Conservation (phyloP, 2,888 invertebrate genomes). For the Andricus quercusramuli region DNA sequence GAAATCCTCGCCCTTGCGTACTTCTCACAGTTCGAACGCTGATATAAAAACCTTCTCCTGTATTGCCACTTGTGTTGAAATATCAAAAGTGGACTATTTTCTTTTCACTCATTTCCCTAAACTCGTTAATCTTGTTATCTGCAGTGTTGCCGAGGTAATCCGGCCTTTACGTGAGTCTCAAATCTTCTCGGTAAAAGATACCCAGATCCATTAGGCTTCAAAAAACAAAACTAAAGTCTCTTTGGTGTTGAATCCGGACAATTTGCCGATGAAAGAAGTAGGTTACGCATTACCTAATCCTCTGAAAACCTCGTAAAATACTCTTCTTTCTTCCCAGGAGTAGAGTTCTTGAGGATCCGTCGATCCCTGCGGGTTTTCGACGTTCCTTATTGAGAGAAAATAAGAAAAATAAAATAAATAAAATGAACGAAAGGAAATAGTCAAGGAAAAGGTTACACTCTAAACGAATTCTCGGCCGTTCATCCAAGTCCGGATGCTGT, state of each 20-base stretch:
- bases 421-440: background rate
- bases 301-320: constrained; percentile 2
- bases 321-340: background rate
- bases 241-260: too few species aligned
- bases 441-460: background rate
- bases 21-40: constrained; percentile 31
- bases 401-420: background rate
- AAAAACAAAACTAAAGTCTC: background rate
- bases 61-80: constrained; percentile 14
- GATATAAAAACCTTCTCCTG: constrained; percentile 15
- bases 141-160: background rate
- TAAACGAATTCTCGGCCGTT: background rate
- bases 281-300: constrained; percentile 25
- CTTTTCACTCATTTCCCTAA: background rate
- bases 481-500: background rate
- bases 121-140: constrained; percentile 13
- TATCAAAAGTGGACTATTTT: constrained; percentile 2
- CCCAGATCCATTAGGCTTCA: background rate
- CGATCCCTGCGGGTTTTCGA: background rate
- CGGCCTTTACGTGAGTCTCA: background rate
- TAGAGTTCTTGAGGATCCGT: background rate
- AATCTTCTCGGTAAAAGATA: background rate
- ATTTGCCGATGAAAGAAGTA: background rate
- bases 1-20: constrained; percentile 55
- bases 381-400: constrained; percentile 9